A percentile compares a stretch with the other conserved stretches of the same genome.
These are phyloP conservation scores for Pandemis corylana DNA, from an alignment of 2,888 invertebrate genomes.

Conservation along the genomic window DNA sequence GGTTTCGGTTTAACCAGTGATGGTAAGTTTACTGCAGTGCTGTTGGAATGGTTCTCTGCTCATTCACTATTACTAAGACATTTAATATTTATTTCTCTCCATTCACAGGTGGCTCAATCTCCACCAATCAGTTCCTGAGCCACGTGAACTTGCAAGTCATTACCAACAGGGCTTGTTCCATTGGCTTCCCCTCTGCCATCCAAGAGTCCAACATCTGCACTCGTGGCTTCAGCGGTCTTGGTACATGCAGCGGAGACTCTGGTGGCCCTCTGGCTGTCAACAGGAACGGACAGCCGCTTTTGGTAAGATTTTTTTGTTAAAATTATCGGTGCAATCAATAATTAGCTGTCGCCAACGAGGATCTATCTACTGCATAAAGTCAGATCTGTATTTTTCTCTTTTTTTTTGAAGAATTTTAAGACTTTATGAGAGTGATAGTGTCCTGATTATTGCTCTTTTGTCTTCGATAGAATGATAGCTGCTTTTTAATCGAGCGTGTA, in stretches of 20 bases:
- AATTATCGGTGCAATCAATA: no score
- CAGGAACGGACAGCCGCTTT: slow-evolving; percentile 21
- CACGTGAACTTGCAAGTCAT: slow-evolving; percentile 47
- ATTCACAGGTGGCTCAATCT: slow-evolving; percentile 46
- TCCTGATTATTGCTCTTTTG: no score
- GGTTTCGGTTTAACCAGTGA: slow-evolving; percentile 43
- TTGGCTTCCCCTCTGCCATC: slow-evolving; percentile 43
- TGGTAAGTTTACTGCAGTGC: slow-evolving; percentile 37
- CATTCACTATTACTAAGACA: neutral
- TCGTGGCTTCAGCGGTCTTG: slow-evolving; percentile 44
- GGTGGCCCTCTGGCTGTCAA: slow-evolving; percentile 48
- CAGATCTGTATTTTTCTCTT: no score
- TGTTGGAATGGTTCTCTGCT: neutral
- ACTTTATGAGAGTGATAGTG: no score
- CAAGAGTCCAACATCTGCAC: slow-evolving; percentile 48
- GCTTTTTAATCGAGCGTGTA: neutral
- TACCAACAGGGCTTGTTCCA: slow-evolving; percentile 45
- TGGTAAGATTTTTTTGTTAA: slow-evolving; percentile 15
- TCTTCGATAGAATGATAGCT: neutral
- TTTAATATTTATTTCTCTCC: neutral
- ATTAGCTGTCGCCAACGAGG: no score
- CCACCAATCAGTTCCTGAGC: slow-evolving; percentile 48
- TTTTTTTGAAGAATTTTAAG: no score
- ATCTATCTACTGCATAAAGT: no score
- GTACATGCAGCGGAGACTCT: slow-evolving; percentile 52